A percentile compares a stretch with the other conserved stretches of the same genome.
These are phyloP conservation scores for Zelostemma sp. DNA, from an alignment of 1,140 invertebrate genomes.

Conservation along the genomic window DNA sequence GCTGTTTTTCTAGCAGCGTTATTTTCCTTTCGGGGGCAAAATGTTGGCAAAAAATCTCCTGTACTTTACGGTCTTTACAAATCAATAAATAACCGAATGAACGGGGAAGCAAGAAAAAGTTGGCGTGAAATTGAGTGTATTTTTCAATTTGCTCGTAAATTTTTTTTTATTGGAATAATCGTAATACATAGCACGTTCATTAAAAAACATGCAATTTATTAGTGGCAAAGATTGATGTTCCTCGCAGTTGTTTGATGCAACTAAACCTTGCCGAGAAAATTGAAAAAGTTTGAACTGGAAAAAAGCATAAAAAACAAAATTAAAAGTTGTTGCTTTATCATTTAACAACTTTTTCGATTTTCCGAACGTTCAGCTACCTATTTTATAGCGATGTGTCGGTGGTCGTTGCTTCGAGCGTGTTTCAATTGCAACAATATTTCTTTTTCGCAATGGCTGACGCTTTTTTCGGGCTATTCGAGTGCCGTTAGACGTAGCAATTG, in stretches of 20 bases:
- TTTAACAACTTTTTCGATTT: slow-evolving; percentile 3
- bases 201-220: no score
- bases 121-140: no score
- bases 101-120: no score
- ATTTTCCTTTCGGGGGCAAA: not conserved
- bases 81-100: not conserved
- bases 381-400: not conserved
- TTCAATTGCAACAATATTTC: not conserved
- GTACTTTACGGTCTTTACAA: no score
- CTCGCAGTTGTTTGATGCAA: not conserved
- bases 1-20: not conserved
- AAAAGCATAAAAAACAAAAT: not conserved
- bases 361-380: not conserved
- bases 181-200: not conserved
- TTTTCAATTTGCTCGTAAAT: not conserved
- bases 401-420: not conserved
- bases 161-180: not conserved
- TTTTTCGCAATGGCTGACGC: not conserved
- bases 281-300: not conserved
- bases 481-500: not conserved
- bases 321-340: not conserved
- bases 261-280: not conserved
- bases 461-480: no score
- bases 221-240: not conserved
- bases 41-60: no score